A percentile compares a stretch with the other conserved stretches of the same genome.
Evolutionary conservation across 1,140 invertebrate genomes (phyloP).

Genomic region (Hestina assimilis): DNA sequence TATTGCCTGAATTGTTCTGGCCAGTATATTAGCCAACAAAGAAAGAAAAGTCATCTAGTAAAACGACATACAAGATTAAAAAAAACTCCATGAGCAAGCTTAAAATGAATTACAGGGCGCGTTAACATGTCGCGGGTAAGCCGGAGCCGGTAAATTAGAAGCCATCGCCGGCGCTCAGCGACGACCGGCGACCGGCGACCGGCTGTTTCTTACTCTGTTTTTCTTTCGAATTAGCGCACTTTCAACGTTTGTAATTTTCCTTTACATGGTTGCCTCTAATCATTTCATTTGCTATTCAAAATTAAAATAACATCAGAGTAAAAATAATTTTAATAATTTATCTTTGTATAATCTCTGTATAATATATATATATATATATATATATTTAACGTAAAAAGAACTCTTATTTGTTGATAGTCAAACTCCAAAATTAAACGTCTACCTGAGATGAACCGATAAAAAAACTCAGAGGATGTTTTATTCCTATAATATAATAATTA

Average conservation of each 20-base stretch:
- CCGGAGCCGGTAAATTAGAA: constrained; percentile 35
- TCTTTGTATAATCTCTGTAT: too few relatives aligned
- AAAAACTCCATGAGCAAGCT: constrained; percentile 20
- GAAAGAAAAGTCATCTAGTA: not conserved
- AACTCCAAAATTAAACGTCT: too few relatives aligned
- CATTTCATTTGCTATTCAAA: constrained; percentile 5
- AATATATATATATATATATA: too few relatives aligned
- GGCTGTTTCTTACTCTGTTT: constrained; percentile 27
- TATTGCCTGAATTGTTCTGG: not conserved
- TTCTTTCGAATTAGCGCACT: constrained; percentile 30
- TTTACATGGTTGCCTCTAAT: not conserved
- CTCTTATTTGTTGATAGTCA: too few relatives aligned
- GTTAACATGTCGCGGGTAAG: constrained; percentile 31
- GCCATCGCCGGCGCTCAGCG: constrained; percentile 10
- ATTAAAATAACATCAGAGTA: constrained; percentile 1
- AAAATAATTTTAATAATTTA: not conserved
- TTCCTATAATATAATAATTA: too few relatives aligned
- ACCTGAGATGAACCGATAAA: too few relatives aligned
- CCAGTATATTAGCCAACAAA: not conserved
- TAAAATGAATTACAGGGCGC: constrained; percentile 40
- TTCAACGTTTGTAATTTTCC: constrained; percentile 14
- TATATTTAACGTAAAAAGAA: too few relatives aligned
- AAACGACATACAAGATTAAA: constrained; percentile 4
- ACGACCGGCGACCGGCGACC: constrained; percentile 7
- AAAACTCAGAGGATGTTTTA: too few relatives aligned